Conservation (phyloP, 2,888 invertebrate species). For the Encarsia formosa region DNA sequence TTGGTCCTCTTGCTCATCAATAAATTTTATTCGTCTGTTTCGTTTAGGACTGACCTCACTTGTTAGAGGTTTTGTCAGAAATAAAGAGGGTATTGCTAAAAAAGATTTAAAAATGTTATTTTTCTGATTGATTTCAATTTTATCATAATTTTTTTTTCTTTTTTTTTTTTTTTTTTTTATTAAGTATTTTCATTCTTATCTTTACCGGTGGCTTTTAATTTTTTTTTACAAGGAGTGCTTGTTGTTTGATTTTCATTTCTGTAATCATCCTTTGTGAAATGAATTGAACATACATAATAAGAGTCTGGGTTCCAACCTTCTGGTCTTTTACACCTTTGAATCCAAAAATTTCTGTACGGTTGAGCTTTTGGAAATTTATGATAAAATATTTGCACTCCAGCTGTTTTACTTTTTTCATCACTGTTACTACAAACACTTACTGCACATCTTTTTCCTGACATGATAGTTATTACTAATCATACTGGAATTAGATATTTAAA, state of each 20-base stretch:
- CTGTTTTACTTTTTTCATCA: slow-evolving; percentile 18
- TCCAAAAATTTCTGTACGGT: slow-evolving; percentile 19
- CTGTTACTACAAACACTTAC: slow-evolving; percentile 24
- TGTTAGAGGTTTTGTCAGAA: slow-evolving; percentile 15
- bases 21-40: slow-evolving; percentile 5
- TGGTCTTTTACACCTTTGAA: slow-evolving; percentile 17
- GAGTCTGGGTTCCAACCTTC: slow-evolving; percentile 24
- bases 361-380: slow-evolving; percentile 21
- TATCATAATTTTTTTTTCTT: not conserved
- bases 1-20: not conserved
- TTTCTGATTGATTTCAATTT: no score
- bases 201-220: slow-evolving; percentile 20
- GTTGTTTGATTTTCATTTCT: not conserved
- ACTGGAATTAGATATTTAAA: no score
- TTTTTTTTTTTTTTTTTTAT: not conserved
- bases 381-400: slow-evolving; percentile 19
- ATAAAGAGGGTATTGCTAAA: slow-evolving; percentile 22
- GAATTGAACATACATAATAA: slow-evolving; percentile 23
- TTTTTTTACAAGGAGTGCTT: slow-evolving; percentile 1
- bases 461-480: no score
- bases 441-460: slow-evolving; percentile 25
- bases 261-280: slow-evolving; percentile 23
- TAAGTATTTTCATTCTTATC: not conserved
- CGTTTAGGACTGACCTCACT: not conserved
- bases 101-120: not conserved